Evolutionary conservation across 2,113 vertebrate species (phyloP), one percentile per base, ranked within the genome.

Genomic region (Thunnus maccoyii): DNA sequence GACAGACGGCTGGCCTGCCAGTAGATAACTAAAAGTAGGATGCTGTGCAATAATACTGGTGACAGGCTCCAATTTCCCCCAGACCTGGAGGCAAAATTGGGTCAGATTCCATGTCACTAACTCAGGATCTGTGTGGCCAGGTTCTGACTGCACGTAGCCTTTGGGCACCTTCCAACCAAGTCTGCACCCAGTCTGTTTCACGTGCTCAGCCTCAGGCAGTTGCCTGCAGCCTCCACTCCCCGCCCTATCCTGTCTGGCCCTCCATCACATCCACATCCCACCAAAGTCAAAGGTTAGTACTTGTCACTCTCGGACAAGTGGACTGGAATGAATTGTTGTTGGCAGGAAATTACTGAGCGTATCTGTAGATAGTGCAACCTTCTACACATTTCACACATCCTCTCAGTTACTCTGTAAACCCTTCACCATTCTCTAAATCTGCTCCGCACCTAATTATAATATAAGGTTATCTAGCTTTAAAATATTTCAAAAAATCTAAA

Each of bases 131-230:
- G 72, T 18, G 13, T 41, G 18, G 54, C 54, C 57, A 74, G 64
- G 69, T 85, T 86, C 65, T 72, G 79, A 72, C 46, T 57, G 66
- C 47, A 52, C 58, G 62, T 48, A 16, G 22, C 22, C 7, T 77
- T 72, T 85, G 68, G 77, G 32, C 27, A 16, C 18, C 20, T n/a
- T 82, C 82, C 79, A 79, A 48, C 36, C 0, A 0, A 20, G 47
- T 20, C 8, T 0, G 1, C 48, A 58, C 58, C 27, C 67, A 79
- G 70, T 78, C 79, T 41, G 65, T 48, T 82, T 46, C 78, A 81
- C 60, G 32, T 85, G 78, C 32, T 56, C 41, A 6, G 41, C 27
- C 10, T 67, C 27, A 64, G 60, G 55, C 68, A 47, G 57, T 51
- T 3, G 14, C 20, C 20, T 5, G 1, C 44, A 57, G 16, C 32